Base-by-base conservation (phyloP, 2,888 invertebrate species). In the Drosophila neutralis region DNA sequence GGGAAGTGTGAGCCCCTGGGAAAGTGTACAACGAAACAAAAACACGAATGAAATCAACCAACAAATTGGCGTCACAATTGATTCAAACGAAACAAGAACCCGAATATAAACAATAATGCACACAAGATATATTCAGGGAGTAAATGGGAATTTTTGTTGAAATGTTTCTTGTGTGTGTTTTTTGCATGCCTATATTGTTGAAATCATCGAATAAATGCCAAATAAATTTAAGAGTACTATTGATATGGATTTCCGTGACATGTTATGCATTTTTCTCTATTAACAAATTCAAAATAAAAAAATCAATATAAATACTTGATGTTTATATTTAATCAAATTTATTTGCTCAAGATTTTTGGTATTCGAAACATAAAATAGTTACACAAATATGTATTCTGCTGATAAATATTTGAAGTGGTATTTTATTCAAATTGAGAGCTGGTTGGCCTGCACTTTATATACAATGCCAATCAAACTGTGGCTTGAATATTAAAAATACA, bases 1-100 rank as follows among this genome's bases (percentile, higher is more conserved):
- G 15, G 10, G 3, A 33, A n/a, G 11, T 13, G 21, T 15, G 15
- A 38, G 21, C 67, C 35, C 33, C n/a, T 56, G 74, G 69, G 42
- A 53, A 79, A 79, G 40, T 60, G 65, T 51, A 21, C 10, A 27
- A 40, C 48, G 7, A 35, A 35, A 15, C 51, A 56, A 40, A 35
- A 40, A 49, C 61, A 18, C 63, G 61, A 77, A 59, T 76, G 77
- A 67, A 80, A 72, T 68, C 59, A 69, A 58, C 57, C 78, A 67
- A 69, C 63, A 78, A 81, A 81, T 69, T 78, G 78, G 66, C 64
- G 78, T 73, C 73, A 64, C 77, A 78, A 73, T 81, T 78, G 82
- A 73, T 81, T 73, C 69, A 81, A 78, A 52, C 52, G 56, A 60
- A 77, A 68, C 61, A 60, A 48, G 49, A 49, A 33, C 21, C n/a